Evolutionary conservation across 1,140 invertebrate genomes (phyloP), one percentile per base, ranked within the genome.

Genomic region (Drosophila melanica): DNA sequence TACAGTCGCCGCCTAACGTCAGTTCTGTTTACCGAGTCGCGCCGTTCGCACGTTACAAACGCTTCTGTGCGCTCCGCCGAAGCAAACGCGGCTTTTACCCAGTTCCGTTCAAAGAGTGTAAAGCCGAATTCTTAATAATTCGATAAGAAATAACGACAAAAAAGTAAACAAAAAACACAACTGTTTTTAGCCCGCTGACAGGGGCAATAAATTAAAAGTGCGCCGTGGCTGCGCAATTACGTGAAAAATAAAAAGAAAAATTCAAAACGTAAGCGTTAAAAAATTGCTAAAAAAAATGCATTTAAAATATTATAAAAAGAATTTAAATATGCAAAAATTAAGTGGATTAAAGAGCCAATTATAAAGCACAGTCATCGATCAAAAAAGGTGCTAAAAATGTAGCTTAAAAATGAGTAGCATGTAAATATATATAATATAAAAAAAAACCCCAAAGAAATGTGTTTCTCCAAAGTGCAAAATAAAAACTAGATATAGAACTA

Each of bases 181-280:
- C 58, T 63, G 70, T 73, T 75, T 70, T 16, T 62, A 78, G 69
- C 53, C 44, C 50, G 68, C 48, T 67, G 79, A 79, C 84, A 70
- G 69, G 69, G 71, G 75, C 72, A 81, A 68, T 82, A 64, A 39
- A 45, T 44, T 53, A 37, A 14, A 53, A 39, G 39, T 33, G 14
- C 20, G 4, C 11, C 12, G 10, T 5, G 14, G 27, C 23, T 58
- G 10, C 16, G 10, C 20, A 11, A 9, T 57, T 16, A 14, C 16
- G 41, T 58, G 41, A 7, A 44, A 35, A 18, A 62, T n/a, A 27
- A 12, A 33, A 47, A 11, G 12, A 65, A 20, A 30, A 45, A 50
- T 42, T 23, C n/a, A 76, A 77, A 77, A 76, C 65, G 81, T 89
- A 87, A 87, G 82, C 78, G 60, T 30, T 69, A 42, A 70, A 37